A percentile compares a stretch with the other conserved stretches of the same genome.
Conservation (phyloP, 2,113 vertebrate species). For the Thomomys bottae region DNA sequence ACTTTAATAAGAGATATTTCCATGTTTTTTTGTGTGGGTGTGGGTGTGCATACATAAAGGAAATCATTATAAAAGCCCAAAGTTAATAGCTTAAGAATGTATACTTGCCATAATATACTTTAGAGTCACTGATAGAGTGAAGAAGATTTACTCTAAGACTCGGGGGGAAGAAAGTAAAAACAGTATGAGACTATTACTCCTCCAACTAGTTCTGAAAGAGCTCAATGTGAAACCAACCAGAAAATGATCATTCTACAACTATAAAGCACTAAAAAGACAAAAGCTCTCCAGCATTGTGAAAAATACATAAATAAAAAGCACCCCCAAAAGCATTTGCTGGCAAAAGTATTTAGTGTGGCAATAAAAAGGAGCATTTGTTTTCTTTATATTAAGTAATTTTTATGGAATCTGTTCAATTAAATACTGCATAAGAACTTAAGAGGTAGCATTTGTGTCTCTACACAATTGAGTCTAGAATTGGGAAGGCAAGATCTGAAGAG, state of each 20-base stretch:
- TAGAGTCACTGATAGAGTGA: constrained; percentile 77
- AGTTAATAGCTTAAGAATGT: constrained; percentile 85
- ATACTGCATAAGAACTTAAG: constrained; percentile 81
- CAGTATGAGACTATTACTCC: constrained; percentile 83
- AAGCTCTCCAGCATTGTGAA: constrained; percentile 77
- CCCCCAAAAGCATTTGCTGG: constrained; percentile 81
- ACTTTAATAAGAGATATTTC: constrained; percentile 70
- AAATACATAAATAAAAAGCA: constrained; percentile 84
- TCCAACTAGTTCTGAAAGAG: constrained; percentile 83
- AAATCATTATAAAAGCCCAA: constrained; percentile 81
- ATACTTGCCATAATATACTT: constrained; percentile 82
- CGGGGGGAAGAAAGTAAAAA: constrained; percentile 71
- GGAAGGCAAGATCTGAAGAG: constrained; percentile 72
- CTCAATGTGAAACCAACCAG: constrained; percentile 87
- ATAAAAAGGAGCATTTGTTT: constrained; percentile 85
- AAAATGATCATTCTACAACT: constrained; percentile 84
- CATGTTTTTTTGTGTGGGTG: constrained; percentile 68
- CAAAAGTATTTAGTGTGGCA: constrained; percentile 85
- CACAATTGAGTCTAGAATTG: constrained; percentile 77
- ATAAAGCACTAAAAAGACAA: constrained; percentile 84
- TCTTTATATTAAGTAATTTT: constrained; percentile 85
- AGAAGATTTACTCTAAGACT: constrained; percentile 81
- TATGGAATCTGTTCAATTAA: constrained; percentile 86
- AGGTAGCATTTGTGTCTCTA: constrained; percentile 78
- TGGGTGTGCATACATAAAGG: constrained; percentile 23